Evolutionary conservation across 2,888 invertebrate species (phyloP).

Genomic region (Petrolisthes manimaculis): DNA sequence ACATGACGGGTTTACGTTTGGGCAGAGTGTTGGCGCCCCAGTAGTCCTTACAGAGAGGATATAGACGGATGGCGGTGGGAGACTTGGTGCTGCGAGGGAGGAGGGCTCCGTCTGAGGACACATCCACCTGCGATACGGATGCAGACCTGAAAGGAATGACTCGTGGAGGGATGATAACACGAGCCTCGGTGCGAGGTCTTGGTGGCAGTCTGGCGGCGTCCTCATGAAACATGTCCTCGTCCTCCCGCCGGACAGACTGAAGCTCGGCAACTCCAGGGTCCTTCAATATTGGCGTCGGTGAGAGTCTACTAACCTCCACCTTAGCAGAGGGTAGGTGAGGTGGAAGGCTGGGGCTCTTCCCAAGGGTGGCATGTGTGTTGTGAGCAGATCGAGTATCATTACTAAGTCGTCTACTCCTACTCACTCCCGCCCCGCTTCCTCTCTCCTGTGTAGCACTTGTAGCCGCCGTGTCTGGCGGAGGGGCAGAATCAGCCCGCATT

Average conservation of each 20-base stretch:
- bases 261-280: neutral
- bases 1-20: slow-evolving; percentile 44
- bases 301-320: slow-evolving; percentile 17
- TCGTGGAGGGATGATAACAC: slow-evolving; percentile 69
- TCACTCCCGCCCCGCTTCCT: slow-evolving; percentile 11
- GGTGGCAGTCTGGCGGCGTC: slow-evolving; percentile 43
- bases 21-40: slow-evolving; percentile 56
- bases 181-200: slow-evolving; percentile 42
- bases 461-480: slow-evolving; percentile 33
- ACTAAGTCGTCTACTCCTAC: slow-evolving; percentile 32
- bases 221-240: slow-evolving; percentile 48
- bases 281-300: neutral
- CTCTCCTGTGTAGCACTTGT: slow-evolving; percentile 23
- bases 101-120: slow-evolving; percentile 77
- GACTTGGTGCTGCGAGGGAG: slow-evolving; percentile 66
- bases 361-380: slow-evolving; percentile 39
- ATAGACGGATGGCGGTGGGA: slow-evolving; percentile 48
- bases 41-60: slow-evolving; percentile 52
- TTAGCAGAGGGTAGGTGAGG: slow-evolving; percentile 46
- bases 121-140: slow-evolving; percentile 89
- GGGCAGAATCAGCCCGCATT: slow-evolving; percentile 39
- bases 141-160: slow-evolving; percentile 84
- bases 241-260: slow-evolving; percentile 20
- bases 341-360: slow-evolving; percentile 54
- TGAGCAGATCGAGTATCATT: slow-evolving; percentile 19